A percentile compares a stretch with the other conserved stretches of the same genome.
These are phyloP conservation scores for Thysanoteuthis rhombus DNA, from an alignment of 2,888 invertebrate genomes.

Conservation along the genomic window DNA sequence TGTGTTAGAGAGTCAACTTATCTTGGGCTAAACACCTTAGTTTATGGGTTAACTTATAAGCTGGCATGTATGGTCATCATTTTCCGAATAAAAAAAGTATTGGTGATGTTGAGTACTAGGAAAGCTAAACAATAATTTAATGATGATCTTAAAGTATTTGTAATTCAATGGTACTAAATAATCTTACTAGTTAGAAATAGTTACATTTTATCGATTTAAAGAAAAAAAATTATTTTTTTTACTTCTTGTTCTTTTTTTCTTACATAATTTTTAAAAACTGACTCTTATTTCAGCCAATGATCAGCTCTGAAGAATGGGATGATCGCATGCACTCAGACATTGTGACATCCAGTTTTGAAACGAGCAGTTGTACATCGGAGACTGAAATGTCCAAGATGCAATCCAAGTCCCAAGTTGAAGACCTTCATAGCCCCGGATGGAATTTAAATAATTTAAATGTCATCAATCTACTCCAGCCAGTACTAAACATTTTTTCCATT, in stretches of 20 bases:
- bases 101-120: too few relatives aligned
- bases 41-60: too few relatives aligned
- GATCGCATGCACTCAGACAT: conserved; percentile 63
- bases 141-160: too few relatives aligned
- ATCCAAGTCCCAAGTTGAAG: conserved; percentile 38
- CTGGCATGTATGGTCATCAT: too few relatives aligned
- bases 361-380: conserved; percentile 57
- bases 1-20: too few relatives aligned
- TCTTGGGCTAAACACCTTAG: too few relatives aligned
- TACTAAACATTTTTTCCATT: conserved; percentile 38
- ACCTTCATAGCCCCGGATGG: conserved; percentile 38
- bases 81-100: not conserved
- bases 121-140: too few relatives aligned
- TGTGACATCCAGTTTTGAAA: conserved; percentile 53
- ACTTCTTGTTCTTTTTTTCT: not conserved
- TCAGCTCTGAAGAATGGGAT: conserved; percentile 65
- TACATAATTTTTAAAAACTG: not conserved
- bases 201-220: not conserved
- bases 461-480: conserved; percentile 58
- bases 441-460: conserved; percentile 51
- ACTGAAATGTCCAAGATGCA: conserved; percentile 55
- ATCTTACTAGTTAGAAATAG: too few relatives aligned
- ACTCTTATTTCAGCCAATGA: conserved; percentile 26
- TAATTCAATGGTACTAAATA: not conserved
- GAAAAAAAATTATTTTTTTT: not conserved